Evolutionary conservation across 2,797 vertebrate genomes (phyloP).

Genomic region (Trematomus bernacchii): DNA sequence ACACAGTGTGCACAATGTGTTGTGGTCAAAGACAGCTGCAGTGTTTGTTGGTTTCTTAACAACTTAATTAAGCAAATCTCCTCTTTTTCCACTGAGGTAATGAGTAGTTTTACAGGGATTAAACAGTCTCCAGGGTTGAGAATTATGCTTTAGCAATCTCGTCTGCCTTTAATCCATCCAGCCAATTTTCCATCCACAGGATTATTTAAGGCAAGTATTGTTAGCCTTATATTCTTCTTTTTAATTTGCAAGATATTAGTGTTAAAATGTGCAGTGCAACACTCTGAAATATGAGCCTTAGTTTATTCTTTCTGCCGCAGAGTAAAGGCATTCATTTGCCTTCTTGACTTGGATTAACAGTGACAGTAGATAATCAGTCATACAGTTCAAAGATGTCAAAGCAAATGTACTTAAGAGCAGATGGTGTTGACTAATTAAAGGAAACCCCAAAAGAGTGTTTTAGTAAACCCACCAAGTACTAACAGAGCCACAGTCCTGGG

Average conservation of each 20-base stretch:
- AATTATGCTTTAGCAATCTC: slow-evolving; percentile 55
- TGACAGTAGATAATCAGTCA: slow-evolving; percentile 6
- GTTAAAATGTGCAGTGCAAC: slow-evolving; percentile 26
- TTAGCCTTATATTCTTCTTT: slow-evolving; percentile 37
- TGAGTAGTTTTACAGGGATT: slow-evolving; percentile 80
- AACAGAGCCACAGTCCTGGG: no score
- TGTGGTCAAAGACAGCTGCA: slow-evolving; percentile 73
- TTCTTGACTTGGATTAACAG: slow-evolving; percentile 20
- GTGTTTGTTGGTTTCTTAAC: slow-evolving; percentile 76
- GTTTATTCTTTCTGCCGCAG: slow-evolving; percentile 10
- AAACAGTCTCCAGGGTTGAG: slow-evolving; percentile 64
- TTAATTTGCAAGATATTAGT: slow-evolving; percentile 46
- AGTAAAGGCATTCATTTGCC: neutral
- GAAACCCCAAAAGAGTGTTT: neutral
- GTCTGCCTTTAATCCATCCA: slow-evolving; percentile 57
- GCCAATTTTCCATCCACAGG: slow-evolving; percentile 45
- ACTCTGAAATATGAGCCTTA: slow-evolving; percentile 19
- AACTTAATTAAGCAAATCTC: slow-evolving; percentile 83
- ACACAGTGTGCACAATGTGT: slow-evolving; percentile 47
- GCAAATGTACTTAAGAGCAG: neutral
- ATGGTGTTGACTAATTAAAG: neutral
- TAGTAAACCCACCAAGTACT: neutral
- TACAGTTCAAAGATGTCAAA: slow-evolving; percentile 5
- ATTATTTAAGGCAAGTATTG: slow-evolving; percentile 40
- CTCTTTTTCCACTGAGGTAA: slow-evolving; percentile 69